Evolutionary conservation across 2,797 vertebrate species (phyloP).

Genomic region (Cyprinodon diabolis): DNA sequence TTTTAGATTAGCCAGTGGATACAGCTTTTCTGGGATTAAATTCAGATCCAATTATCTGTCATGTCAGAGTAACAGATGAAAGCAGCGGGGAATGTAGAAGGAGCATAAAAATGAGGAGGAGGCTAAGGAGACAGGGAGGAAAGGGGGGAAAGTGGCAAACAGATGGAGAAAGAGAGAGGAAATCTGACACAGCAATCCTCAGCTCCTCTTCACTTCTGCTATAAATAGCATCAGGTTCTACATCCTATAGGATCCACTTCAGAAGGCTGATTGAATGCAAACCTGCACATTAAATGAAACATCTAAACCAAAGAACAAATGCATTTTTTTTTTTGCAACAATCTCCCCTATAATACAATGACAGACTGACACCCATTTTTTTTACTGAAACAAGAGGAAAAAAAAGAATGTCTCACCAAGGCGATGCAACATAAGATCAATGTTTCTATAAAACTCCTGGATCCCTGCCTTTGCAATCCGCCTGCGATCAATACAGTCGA

Average conservation of each 20-base stretch:
- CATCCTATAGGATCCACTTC: conserved; percentile 46
- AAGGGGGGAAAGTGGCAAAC: conserved; percentile 3
- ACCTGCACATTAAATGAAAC: conserved; percentile 15
- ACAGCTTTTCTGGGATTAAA: conserved; percentile 10
- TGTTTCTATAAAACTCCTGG: conserved; percentile 25
- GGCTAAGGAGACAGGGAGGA: background rate
- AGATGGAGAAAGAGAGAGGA: conserved; percentile 12
- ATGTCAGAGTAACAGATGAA: conserved; percentile 29
- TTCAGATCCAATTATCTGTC: conserved; percentile 46
- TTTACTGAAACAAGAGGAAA: conserved; percentile 37
- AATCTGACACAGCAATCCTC: conserved; percentile 77
- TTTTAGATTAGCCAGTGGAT: background rate
- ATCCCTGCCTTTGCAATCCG: conserved; percentile 14
- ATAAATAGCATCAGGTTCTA: conserved; percentile 75
- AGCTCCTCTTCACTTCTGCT: conserved; percentile 70
- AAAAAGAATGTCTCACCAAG: conserved; percentile 19
- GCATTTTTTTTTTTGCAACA: background rate
- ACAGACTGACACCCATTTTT: conserved; percentile 49
- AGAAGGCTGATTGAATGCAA: conserved; percentile 34
- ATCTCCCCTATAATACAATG: background rate
- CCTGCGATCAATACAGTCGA: conserved; percentile 33
- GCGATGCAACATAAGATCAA: conserved; percentile 18
- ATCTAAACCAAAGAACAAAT: background rate
- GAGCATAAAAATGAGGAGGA: background rate
- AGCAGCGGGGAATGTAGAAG: conserved; percentile 21